These are phyloP conservation scores for Anoplopoma fimbria DNA, from an alignment of 2,113 vertebrate genomes.

Conservation along the genomic window DNA sequence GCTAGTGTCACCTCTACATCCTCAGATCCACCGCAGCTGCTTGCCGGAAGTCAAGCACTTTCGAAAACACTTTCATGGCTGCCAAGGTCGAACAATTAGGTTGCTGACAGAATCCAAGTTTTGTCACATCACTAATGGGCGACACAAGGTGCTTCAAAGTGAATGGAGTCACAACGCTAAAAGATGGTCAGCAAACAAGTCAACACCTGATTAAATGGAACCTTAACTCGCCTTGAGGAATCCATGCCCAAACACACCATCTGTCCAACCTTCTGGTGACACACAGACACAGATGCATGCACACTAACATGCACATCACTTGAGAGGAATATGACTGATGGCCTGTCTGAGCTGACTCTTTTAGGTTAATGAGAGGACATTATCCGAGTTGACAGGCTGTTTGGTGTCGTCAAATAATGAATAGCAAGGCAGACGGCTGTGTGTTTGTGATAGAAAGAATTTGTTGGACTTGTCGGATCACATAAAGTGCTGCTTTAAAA, in stretches of 20 bases:
- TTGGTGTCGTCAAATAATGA: slow-evolving; percentile 13
- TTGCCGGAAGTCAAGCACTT: neutral
- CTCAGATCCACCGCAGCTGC: neutral
- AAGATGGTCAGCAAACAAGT: neutral
- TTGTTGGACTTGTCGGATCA: neutral
- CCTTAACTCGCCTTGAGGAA: slow-evolving; percentile 30
- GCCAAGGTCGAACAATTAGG: neutral
- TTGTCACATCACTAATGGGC: neutral
- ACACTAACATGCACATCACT: neutral
- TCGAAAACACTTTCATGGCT: neutral
- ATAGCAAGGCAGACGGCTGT: slow-evolving; percentile 6
- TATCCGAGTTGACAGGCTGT: slow-evolving; percentile 31
- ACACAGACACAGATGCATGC: neutral
- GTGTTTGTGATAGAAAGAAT: neutral
- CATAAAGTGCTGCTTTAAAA: slow-evolving; percentile 18
- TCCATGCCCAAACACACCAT: slow-evolving; percentile 13
- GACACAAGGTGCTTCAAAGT: neutral
- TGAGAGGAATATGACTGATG: slow-evolving; percentile 52
- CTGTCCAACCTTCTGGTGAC: slow-evolving; percentile 50
- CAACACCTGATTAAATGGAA: slow-evolving; percentile 46
- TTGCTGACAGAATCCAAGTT: neutral
- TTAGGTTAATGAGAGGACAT: slow-evolving; percentile 60
- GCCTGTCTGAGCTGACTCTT: slow-evolving; percentile 43
- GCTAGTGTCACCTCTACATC: neutral
- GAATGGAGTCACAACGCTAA: neutral